Conservation (phyloP, 2,888 invertebrate species). For the Uloborus plumipes region DNA sequence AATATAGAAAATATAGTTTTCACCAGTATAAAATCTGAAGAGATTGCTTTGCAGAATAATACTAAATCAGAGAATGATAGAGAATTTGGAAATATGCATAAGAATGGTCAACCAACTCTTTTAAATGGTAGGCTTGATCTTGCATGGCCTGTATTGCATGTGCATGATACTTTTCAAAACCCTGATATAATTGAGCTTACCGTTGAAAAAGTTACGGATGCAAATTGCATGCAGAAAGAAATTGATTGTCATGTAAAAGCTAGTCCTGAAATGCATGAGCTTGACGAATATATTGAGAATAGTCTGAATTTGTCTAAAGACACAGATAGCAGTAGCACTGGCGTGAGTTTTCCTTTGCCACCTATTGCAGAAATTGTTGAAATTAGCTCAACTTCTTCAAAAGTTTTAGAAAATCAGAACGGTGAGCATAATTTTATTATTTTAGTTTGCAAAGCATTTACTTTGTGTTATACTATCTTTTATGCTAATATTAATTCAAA, state of each 20-base stretch:
- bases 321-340: conserved; percentile 9
- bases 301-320: conserved; percentile 15
- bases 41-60: neutral
- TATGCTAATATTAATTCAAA: neutral
- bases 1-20: no score
- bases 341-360: conserved; percentile 14
- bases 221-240: conserved; percentile 3
- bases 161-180: conserved; percentile 25
- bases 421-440: conserved; percentile 49
- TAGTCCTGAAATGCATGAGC: conserved; percentile 18
- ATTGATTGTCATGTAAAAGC: neutral
- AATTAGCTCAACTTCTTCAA: conserved; percentile 27
- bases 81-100: neutral
- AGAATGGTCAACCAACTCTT: neutral
- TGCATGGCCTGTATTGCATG: conserved; percentile 27
- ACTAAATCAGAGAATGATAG: neutral
- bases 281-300: conserved; percentile 17
- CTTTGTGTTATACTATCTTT: neutral
- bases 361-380: conserved; percentile 26
- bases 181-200: conserved; percentile 13
- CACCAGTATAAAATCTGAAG: neutral
- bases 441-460: neutral
- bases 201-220: neutral
- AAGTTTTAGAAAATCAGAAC: conserved; percentile 27
- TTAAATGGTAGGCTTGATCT: conserved; percentile 2